Percentiles rank a stretch among this genome's conserved stretches.
These are phyloP conservation scores for Bolborhynchus lineola DNA, from an alignment of 2,113 vertebrate genomes.

Conservation along the genomic window DNA sequence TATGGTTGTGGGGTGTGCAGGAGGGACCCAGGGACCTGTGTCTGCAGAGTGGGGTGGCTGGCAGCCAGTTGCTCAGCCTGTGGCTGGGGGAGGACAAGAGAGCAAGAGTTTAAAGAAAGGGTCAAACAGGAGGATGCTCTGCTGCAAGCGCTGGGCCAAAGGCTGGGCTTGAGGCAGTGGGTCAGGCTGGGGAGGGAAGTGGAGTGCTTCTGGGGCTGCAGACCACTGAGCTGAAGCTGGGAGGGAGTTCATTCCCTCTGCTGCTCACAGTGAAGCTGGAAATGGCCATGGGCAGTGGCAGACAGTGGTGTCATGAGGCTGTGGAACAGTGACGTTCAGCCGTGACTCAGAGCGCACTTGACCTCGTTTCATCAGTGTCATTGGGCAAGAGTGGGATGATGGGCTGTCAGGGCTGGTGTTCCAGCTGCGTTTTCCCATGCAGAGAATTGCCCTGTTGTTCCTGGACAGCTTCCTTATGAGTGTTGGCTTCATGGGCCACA, in stretches of 20 bases:
- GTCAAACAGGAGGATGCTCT: background rate
- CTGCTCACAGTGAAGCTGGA: background rate
- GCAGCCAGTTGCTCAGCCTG: background rate
- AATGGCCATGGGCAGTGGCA: background rate
- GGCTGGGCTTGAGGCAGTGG: background rate
- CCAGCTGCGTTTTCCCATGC: background rate
- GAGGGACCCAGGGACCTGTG: fast-evolving
- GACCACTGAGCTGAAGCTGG: background rate
- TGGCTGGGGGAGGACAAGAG: background rate
- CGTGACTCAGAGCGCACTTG: background rate
- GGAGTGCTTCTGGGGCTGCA: background rate
- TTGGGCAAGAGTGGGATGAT: background rate
- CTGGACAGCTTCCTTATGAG: background rate
- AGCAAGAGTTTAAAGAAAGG: background rate
- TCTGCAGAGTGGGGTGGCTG: background rate
- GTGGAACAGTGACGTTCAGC: fast-evolving
- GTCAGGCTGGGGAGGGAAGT: background rate
- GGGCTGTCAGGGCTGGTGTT: background rate
- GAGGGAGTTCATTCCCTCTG: background rate
- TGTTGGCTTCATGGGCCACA: fast-evolving
- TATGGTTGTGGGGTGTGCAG: fast-evolving
- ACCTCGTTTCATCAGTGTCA: background rate
- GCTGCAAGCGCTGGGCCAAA: background rate
- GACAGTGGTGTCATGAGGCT: background rate
- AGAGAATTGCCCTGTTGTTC: fast-evolving